A percentile compares a stretch with the other conserved stretches of the same genome.
Evolutionary conservation across 2,888 invertebrate genomes (phyloP).

Genomic region (Aethes cnicana): DNA sequence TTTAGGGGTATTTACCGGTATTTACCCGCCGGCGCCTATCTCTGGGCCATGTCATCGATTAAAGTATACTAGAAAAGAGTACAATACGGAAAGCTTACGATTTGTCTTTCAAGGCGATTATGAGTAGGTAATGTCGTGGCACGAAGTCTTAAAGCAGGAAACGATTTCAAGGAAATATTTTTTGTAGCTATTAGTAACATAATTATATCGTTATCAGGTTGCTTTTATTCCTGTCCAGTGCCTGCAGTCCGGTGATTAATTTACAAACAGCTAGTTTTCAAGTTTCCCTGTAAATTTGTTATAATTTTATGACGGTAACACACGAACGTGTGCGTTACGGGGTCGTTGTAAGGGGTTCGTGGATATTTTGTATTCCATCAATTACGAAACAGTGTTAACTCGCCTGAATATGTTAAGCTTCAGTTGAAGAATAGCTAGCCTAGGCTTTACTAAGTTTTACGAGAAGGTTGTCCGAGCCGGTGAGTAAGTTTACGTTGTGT

Average conservation of each 20-base stretch:
- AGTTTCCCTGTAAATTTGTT: constrained; percentile 62
- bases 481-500: too few relatives aligned
- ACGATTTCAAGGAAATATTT: not conserved
- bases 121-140: not conserved
- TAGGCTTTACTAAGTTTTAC: too few relatives aligned
- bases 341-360: constrained; percentile 38
- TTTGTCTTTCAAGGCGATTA: too few relatives aligned
- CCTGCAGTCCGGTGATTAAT: constrained; percentile 57
- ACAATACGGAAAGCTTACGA: too few relatives aligned
- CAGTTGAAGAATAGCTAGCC: too few relatives aligned
- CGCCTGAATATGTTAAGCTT: too few relatives aligned
- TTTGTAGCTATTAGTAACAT: constrained; percentile 9
- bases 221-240: constrained; percentile 34
- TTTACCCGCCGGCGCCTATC: too few relatives aligned
- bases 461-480: too few relatives aligned
- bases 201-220: constrained; percentile 26
- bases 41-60: too few relatives aligned
- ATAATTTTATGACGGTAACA: constrained; percentile 72
- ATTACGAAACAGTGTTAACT: too few relatives aligned
- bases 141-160: not conserved
- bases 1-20: too few relatives aligned
- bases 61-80: not conserved
- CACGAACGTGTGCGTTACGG: constrained; percentile 64
- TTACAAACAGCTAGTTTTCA: constrained; percentile 68
- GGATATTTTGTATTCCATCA: not conserved